A percentile compares a stretch with the other conserved stretches of the same genome.
Conservation (phyloP, 2,797 vertebrate species). For the Glyptemys insculpta region DNA sequence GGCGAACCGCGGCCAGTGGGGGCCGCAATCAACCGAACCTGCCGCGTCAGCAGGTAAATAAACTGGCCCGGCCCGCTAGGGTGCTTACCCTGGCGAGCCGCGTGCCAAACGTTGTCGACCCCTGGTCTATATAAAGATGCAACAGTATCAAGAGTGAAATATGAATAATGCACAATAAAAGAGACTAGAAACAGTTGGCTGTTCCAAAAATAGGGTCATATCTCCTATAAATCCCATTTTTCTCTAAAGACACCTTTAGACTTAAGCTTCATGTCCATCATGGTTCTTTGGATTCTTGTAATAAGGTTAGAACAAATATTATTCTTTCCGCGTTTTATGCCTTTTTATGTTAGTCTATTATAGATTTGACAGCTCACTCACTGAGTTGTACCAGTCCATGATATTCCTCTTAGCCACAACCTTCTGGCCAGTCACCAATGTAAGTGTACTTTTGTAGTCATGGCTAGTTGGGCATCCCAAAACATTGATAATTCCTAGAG, state of each 20-base stretch:
- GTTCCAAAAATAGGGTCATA: neutral
- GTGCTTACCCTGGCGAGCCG: no score
- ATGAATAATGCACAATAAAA: neutral
- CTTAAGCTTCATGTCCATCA: no score
- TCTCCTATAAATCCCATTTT: fast-evolving
- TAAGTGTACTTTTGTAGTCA: neutral
- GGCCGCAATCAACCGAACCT: no score
- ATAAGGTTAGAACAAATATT: no score
- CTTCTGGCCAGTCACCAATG: neutral
- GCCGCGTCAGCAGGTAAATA: no score
- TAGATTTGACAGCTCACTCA: neutral
- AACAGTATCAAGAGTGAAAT: neutral
- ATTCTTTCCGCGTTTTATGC: no score
- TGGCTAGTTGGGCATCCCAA: neutral
- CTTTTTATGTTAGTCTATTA: fast-evolving
- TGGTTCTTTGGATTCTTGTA: no score
- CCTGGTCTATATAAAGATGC: neutral
- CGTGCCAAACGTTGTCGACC: no score
- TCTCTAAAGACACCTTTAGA: neutral
- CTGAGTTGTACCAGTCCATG: neutral
- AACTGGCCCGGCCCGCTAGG: no score
- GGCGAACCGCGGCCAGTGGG: no score
- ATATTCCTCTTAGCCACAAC: neutral
- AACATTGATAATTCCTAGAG: neutral
- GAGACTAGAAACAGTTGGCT: neutral